Evolutionary conservation across 2,888 invertebrate genomes (phyloP).

Genomic region (Pherbina coryleti): DNA sequence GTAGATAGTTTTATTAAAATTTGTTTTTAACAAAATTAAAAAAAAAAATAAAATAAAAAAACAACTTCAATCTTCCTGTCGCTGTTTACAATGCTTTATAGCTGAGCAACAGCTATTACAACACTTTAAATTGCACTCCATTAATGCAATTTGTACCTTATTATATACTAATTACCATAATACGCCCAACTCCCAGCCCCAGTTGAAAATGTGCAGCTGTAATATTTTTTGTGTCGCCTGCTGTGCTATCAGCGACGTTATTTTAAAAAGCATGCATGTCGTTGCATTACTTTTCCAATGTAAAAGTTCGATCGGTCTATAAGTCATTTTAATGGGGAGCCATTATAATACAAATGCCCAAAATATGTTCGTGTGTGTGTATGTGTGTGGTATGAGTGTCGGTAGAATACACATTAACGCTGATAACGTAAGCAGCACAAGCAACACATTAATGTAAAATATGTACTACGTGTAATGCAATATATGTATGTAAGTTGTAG

Average conservation of each 20-base stretch:
- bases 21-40: too few relatives aligned
- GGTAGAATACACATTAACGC: constrained; percentile 5
- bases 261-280: constrained; percentile 34
- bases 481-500: neutral
- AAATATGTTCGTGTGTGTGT: constrained; percentile 36
- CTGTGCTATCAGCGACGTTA: constrained; percentile 5
- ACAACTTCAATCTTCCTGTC: too few relatives aligned
- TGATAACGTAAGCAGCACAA: constrained; percentile 18
- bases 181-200: neutral
- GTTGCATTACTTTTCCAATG: constrained; percentile 17
- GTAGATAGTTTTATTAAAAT: too few relatives aligned
- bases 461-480: neutral
- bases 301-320: constrained; percentile 34
- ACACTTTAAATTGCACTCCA: neutral
- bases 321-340: constrained; percentile 52
- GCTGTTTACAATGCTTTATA: too few relatives aligned
- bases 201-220: neutral
- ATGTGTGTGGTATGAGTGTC: constrained; percentile 28
- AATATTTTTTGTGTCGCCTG: constrained; percentile 4
- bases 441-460: constrained; percentile 18
- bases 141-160: neutral
- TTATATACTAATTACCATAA: neutral
- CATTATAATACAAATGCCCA: constrained; percentile 28
- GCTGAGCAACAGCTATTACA: too few relatives aligned
- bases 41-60: too few relatives aligned